These are phyloP conservation scores for Knipowitschia caucasica DNA, from an alignment of 2,797 vertebrate genomes.

Conservation along the genomic window DNA sequence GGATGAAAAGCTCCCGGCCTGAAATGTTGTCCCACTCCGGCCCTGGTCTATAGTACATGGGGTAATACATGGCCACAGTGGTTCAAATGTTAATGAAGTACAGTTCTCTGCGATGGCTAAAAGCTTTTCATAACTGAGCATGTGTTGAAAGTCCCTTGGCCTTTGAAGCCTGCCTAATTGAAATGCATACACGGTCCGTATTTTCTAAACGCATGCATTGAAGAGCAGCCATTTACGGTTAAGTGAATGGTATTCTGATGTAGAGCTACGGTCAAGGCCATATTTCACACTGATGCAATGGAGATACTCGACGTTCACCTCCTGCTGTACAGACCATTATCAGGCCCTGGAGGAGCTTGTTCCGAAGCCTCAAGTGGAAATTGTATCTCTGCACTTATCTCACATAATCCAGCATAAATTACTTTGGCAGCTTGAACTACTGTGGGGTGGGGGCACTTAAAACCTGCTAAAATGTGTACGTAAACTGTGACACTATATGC, in stretches of 20 bases:
- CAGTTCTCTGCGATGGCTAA: background rate
- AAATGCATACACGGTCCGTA: slow-evolving; percentile 12
- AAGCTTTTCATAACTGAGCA: background rate
- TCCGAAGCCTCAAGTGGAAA: slow-evolving; percentile 24
- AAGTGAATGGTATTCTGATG: slow-evolving; percentile 5
- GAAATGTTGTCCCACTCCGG: background rate
- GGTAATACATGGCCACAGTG: background rate
- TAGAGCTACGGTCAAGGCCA: background rate
- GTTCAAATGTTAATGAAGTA: background rate
- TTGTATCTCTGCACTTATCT: slow-evolving; percentile 24
- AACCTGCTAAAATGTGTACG: slow-evolving; percentile 5
- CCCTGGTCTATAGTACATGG: background rate
- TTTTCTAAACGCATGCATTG: background rate
- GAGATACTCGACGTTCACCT: slow-evolving; percentile 20
- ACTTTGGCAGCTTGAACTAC: slow-evolving; percentile 29
- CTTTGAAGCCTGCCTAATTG: background rate
- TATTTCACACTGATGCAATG: slow-evolving; percentile 14
- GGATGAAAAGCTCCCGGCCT: no score
- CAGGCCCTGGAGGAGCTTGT: slow-evolving; percentile 16
- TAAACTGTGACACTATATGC: background rate
- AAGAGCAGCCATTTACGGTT: slow-evolving; percentile 8
- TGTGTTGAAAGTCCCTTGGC: slow-evolving; percentile 2
- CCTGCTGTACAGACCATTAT: slow-evolving; percentile 21
- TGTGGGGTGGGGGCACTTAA: slow-evolving; percentile 1
- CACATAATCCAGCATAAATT: slow-evolving; percentile 27